A percentile compares a stretch with the other conserved stretches of the same genome.
phyloP scores from a whole-genome alignment of 2,797 vertebrate species.

The Pseudochirops corinnae region DNA sequence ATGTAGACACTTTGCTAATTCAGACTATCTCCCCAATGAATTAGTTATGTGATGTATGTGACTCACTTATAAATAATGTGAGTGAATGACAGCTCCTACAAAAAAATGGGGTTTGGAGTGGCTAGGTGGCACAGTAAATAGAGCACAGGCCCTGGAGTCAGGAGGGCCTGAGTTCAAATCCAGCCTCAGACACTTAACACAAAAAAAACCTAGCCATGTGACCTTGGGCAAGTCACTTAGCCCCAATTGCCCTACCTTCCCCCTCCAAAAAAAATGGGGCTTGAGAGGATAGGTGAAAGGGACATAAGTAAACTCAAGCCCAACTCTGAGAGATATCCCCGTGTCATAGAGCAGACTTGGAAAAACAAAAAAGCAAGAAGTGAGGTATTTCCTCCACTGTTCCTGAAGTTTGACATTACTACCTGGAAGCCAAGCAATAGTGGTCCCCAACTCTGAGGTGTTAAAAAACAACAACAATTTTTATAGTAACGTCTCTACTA shows the following conservation, averaged over 20 bases:
- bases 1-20: conserved; percentile 17
- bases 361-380: background rate
- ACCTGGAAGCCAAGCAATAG: background rate
- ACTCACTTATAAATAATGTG: background rate
- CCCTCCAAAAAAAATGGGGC: background rate
- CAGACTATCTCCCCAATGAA: conserved; percentile 43
- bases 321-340: background rate
- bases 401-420: background rate
- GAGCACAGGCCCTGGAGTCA: no score
- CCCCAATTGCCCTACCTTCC: no score
- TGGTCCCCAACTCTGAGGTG: background rate
- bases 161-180: no score
- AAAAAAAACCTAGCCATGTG: no score
- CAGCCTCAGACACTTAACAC: no score
- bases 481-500: background rate
- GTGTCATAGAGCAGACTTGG: background rate
- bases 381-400: background rate
- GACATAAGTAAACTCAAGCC: background rate
- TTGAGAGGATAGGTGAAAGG: background rate
- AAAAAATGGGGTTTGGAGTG: no score
- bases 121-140: no score
- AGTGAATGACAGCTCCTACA: background rate
- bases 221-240: no score
- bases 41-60: conserved; percentile 54
- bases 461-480: background rate